phyloP scores from a whole-genome alignment of 1,140 invertebrate species.

The Wasmannia auropunctata region DNA sequence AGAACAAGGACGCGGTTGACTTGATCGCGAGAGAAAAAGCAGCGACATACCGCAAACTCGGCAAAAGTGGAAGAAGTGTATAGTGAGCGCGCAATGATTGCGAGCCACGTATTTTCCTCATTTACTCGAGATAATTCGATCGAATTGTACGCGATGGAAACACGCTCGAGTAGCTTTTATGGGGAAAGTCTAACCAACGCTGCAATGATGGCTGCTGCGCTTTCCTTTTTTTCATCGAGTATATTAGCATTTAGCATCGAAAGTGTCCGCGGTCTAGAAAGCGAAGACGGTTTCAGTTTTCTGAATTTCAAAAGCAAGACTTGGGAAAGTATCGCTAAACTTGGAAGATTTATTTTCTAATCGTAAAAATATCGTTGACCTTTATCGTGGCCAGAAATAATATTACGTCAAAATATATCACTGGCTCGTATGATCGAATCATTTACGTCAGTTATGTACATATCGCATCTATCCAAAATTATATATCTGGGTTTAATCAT shows the following conservation, averaged over 20 bases:
- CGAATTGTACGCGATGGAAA: constrained; percentile 6
- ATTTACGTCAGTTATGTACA: neutral
- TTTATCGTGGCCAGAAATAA: neutral
- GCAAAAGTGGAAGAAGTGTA: neutral
- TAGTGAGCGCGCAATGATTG: neutral
- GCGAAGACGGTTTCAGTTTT: constrained; percentile 4
- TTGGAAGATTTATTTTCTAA: neutral
- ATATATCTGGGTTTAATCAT: neutral
- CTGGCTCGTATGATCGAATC: neutral
- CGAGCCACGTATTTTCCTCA: neutral
- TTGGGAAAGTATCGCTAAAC: neutral
- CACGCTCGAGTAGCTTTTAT: constrained; percentile 24
- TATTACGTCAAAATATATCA: neutral
- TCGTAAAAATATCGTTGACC: neutral
- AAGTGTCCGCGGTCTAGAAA: constrained; percentile 24
- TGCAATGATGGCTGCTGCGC: neutral
- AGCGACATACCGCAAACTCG: neutral
- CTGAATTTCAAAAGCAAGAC: neutral
- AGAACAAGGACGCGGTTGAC: neutral
- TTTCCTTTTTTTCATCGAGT: constrained; percentile 30
- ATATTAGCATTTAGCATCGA: constrained; percentile 34
- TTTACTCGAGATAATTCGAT: constrained; percentile 38
- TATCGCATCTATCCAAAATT: neutral
- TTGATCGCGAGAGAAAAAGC: constrained; percentile 1
- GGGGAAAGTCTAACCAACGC: constrained; percentile 25